Conservation (phyloP, 2,888 invertebrate species). For the Patella ulyssiponensis region DNA sequence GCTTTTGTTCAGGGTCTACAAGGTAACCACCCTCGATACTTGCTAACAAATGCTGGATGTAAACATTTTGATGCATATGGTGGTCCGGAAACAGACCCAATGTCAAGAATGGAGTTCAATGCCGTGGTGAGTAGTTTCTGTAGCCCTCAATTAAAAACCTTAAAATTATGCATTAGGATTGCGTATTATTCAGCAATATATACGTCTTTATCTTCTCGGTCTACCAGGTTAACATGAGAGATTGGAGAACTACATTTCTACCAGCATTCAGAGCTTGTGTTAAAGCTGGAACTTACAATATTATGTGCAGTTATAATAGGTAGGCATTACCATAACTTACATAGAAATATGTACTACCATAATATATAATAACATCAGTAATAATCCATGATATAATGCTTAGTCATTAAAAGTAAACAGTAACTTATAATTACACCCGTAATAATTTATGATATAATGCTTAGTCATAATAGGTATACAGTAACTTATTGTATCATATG, state of each 20-base stretch:
- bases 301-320: constrained; percentile 61
- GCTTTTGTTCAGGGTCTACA: constrained; percentile 45
- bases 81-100: constrained; percentile 50
- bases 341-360: too few relatives aligned
- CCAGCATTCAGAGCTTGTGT: constrained; percentile 53
- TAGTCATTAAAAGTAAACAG: too few relatives aligned
- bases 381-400: too few relatives aligned
- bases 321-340: constrained; percentile 2
- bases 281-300: constrained; percentile 49
- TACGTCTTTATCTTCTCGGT: not conserved
- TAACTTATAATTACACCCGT: too few relatives aligned
- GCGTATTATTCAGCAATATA: too few relatives aligned
- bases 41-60: constrained; percentile 46
- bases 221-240: constrained; percentile 23
- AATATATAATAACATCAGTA: too few relatives aligned
- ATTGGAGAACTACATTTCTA: constrained; percentile 52
- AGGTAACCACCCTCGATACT: constrained; percentile 39
- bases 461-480: too few relatives aligned
- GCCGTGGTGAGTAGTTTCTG: constrained; percentile 4
- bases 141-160: too few relatives aligned
- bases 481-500: too few relatives aligned
- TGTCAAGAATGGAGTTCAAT: constrained; percentile 16
- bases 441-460: too few relatives aligned
- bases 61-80: constrained; percentile 50
- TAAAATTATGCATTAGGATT: too few relatives aligned